Percentiles rank a stretch among this genome's conserved stretches.
phyloP scores from a whole-genome alignment of 2,113 vertebrate species.

The Bungarus multicinctus region DNA sequence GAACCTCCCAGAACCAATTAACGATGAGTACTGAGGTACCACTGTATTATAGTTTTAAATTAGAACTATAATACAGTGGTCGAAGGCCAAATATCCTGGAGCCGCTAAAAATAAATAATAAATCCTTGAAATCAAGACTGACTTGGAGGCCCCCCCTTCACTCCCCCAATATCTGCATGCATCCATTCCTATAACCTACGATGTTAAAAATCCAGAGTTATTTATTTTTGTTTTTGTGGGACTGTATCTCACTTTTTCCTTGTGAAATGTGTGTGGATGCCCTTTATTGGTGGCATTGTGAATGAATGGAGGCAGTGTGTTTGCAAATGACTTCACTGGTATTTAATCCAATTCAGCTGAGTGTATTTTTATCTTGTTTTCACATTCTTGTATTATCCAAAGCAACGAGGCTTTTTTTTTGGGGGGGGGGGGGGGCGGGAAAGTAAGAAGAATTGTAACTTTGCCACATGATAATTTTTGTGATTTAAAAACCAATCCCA shows the following conservation, averaged over 20 bases:
- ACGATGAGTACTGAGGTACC: neutral
- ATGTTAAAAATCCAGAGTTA: slow-evolving; percentile 38
- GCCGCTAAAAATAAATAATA: neutral
- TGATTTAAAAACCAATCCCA: neutral
- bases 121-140: neutral
- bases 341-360: neutral
- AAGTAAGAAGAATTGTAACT: neutral
- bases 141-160: neutral
- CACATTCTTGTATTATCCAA: neutral
- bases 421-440: too few species aligned
- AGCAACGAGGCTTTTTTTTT: neutral
- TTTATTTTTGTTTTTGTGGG: slow-evolving; percentile 21
- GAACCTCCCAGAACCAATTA: neutral
- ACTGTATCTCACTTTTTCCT: slow-evolving; percentile 39
- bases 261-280: neutral
- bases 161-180: neutral
- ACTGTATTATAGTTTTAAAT: neutral
- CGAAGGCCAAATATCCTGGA: neutral
- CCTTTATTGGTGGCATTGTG: neutral
- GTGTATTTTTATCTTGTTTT: neutral
- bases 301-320: slow-evolving; percentile 9
- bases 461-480: neutral
- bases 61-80: too few species aligned
- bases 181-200: neutral
- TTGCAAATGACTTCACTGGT: neutral